Conservation (phyloP, 2,113 vertebrate species). For the Syngnathus scovelli region DNA sequence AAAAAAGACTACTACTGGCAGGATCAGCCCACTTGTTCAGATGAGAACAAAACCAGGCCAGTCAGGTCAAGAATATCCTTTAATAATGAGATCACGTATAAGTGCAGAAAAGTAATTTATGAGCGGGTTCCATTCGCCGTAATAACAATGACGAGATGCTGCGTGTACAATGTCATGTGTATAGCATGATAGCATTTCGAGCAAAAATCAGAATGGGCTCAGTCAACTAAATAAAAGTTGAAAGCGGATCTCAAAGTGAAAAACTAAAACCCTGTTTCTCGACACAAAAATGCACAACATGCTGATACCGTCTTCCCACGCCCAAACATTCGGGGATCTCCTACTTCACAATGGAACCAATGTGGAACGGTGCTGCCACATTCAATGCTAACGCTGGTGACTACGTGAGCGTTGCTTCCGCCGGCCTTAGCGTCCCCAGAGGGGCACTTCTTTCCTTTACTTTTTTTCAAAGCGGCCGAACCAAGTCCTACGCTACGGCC, state of each 20-base stretch:
- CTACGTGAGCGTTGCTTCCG: neutral
- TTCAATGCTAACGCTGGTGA: slow-evolving; percentile 42
- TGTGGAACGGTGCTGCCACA: neutral
- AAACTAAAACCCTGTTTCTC: slow-evolving; percentile 47
- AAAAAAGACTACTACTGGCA: neutral
- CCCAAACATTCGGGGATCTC: neutral
- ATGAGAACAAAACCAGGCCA: neutral
- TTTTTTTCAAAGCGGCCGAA: neutral
- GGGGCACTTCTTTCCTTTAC: no score
- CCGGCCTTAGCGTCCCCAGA: neutral
- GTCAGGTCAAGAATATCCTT: slow-evolving; percentile 86
- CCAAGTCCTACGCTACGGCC: neutral
- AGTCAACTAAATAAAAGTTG: slow-evolving; percentile 67
- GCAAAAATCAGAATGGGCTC: slow-evolving; percentile 75
- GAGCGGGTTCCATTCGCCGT: slow-evolving; percentile 84
- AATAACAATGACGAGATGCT: slow-evolving; percentile 66
- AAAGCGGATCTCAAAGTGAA: slow-evolving; percentile 46
- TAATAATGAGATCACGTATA: slow-evolving; percentile 89
- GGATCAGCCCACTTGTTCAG: neutral
- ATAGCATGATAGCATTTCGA: slow-evolving; percentile 33
- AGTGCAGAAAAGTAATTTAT: slow-evolving; percentile 95
- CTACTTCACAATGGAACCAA: neutral
- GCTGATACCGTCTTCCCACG: slow-evolving; percentile 61
- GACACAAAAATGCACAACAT: slow-evolving; percentile 65
- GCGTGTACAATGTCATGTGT: no score